These are phyloP conservation scores for Melanotaenia trifasciata DNA, from an alignment of 2,797 vertebrate genomes.

Conservation along the genomic window DNA sequence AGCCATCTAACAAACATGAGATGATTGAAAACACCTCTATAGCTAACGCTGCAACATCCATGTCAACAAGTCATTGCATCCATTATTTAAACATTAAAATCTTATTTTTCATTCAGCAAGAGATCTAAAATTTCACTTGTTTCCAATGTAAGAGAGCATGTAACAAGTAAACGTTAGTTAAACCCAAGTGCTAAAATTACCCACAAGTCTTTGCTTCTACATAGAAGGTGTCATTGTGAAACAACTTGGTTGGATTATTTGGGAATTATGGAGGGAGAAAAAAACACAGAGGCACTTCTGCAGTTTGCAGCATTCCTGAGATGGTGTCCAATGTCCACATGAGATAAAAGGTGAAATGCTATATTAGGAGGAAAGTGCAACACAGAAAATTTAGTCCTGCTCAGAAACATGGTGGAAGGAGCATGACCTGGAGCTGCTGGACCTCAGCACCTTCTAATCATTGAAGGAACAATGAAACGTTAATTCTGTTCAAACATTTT, in stretches of 20 bases:
- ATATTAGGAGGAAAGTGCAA: too few species aligned
- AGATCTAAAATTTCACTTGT: constrained; percentile 37
- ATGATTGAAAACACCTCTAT: constrained; percentile 11
- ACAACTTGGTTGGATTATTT: too few species aligned
- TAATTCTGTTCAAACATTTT: not conserved
- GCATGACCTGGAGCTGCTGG: not conserved
- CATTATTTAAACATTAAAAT: constrained; percentile 31
- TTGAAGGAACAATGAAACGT: not conserved
- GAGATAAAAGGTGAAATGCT: too few species aligned
- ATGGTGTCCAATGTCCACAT: too few species aligned
- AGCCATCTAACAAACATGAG: not conserved
- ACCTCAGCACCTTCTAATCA: not conserved
- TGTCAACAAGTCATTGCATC: constrained; percentile 39
- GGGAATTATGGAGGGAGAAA: too few species aligned
- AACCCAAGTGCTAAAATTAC: not conserved
- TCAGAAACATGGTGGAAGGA: not conserved
- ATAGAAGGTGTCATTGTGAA: too few species aligned
- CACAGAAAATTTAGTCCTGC: too few species aligned
- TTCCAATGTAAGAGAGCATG: constrained; percentile 31
- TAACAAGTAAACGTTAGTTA: not conserved
- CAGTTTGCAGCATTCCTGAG: too few species aligned
- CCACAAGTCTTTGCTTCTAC: not conserved
- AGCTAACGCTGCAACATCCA: constrained; percentile 42
- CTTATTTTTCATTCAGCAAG: constrained; percentile 48
- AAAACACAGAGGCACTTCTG: too few species aligned